Base-by-base conservation (phyloP, 2,888 invertebrate species). In the Microlaimidae sp. region DNA sequence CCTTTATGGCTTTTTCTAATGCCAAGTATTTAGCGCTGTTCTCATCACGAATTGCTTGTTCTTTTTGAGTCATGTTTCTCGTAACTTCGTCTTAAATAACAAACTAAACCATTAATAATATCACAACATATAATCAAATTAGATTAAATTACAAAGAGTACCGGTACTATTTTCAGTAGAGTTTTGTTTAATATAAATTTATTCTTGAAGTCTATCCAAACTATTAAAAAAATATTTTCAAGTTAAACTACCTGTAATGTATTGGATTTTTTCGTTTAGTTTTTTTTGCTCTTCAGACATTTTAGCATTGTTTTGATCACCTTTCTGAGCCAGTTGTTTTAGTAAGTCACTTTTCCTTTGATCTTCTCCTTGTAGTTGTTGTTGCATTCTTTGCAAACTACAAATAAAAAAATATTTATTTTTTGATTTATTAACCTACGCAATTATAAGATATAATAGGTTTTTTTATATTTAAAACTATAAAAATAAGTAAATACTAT, bases 381-480 rank as follows among this genome's bases (percentile, higher is more conserved):
- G 64, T 56, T 66, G 62, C 7, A 66, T 56, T 10, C 61, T 59
- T 38, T 54, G 51, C 24, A 66, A 63, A n/a, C 65, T 66, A 51
- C 25, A 60, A 56, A 27, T 42, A n/a, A n/a, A n/a, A n/a, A n/a
- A n/a, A n/a, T n/a, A n/a, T n/a, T n/a, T n/a, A n/a, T n/a, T n/a
- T n/a, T n/a, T n/a, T n/a, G n/a, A n/a, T n/a, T n/a, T n/a, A n/a
- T n/a, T n/a, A n/a, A n/a, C n/a, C n/a, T n/a, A n/a, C n/a, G n/a
- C n/a, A n/a, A n/a, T n/a, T n/a, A n/a, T n/a, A n/a, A n/a, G n/a
- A n/a, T n/a, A n/a, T n/a, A n/a, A n/a, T n/a, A n/a, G n/a, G n/a
- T n/a, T n/a, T n/a, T n/a, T n/a, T n/a, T n/a, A n/a, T n/a, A n/a
- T n/a, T n/a, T n/a, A n/a, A n/a, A n/a, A n/a, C n/a, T n/a, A n/a